Evolutionary conservation across 1,140 invertebrate species (phyloP).

Genomic region (Saccostrea glomerata): DNA sequence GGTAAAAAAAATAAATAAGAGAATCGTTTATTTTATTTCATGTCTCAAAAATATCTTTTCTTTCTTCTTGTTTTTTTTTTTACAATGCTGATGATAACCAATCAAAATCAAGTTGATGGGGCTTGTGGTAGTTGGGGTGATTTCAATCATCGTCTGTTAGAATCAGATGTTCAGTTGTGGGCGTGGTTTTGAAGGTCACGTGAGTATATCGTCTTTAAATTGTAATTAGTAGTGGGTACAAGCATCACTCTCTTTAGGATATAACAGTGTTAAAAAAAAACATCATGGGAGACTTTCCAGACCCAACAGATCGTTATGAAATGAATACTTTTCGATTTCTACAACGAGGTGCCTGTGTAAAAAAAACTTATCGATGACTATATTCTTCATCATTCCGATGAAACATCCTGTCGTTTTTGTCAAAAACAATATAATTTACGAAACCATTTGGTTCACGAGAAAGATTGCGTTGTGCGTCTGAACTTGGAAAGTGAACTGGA

Average conservation of each 20-base stretch:
- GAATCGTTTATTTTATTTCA: too few relatives aligned
- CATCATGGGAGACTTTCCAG: not conserved
- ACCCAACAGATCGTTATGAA: not conserved
- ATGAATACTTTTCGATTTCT: not conserved
- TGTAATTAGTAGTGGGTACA: not conserved
- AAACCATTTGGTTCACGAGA: not conserved
- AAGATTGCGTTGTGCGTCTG: not conserved
- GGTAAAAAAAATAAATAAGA: too few relatives aligned
- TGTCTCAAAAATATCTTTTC: too few relatives aligned
- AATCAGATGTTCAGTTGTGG: too few relatives aligned
- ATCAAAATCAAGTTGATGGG: too few relatives aligned
- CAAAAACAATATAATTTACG: conserved; percentile 4
- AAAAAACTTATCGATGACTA: not conserved
- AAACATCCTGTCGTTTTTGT: not conserved
- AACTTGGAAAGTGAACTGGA: not conserved
- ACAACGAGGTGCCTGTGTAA: conserved; percentile 6
- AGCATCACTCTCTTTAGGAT: not conserved
- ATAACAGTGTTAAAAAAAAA: not conserved
- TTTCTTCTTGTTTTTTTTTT: too few relatives aligned
- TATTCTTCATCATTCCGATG: not conserved
- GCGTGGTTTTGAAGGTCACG: not conserved
- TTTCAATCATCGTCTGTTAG: too few relatives aligned
- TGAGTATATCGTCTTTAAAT: not conserved
- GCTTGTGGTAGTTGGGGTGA: too few relatives aligned
- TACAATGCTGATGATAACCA: too few relatives aligned